Evolutionary conservation across 1,140 invertebrate species (phyloP), one percentile per base, ranked within the genome.

Genomic region (Habropoda laboriosa): DNA sequence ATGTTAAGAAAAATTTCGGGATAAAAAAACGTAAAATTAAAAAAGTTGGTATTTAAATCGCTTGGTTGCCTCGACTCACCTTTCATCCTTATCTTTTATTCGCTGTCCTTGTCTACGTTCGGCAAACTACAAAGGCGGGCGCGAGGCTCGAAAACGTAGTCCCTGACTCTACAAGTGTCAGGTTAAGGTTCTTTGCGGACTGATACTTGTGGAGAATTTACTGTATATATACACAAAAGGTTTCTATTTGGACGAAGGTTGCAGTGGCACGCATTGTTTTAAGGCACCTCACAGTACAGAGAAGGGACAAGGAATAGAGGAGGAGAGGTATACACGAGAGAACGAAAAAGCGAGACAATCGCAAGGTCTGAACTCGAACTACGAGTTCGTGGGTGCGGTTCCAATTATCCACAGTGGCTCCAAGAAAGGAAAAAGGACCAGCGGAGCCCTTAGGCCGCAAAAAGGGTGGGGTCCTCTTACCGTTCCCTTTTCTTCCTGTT

Each of bases 371-470:
- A 57, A 45, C 45, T 32, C 51, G 68, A 57, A 71, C 35, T 21
- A 58, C 55, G 35, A 58, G 60, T 68, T 77, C n/a, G 72, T 85
- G 82, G 83, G 67, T 84, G 82, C 63, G 79, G 72, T 66, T 45
- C 82, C 82, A 85, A 85, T 85, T 85, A 85, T 84, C 82, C 57
- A 85, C 72, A 85, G 82, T 85, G 83, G 83, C 82, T 85, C 78
- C 77, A 24, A 60, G 80, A 66, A 78, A 81, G 55, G 79, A 81
- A 75, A 80, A 79, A 87, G 57, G 68, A 71, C 30, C 64, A 79
- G 5, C 10, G 66, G 12, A 49, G 84, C 53, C 75, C 66, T 47
- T 63, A 72, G 71, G 74, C 74, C 53, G 80, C 66, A 74, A 68
- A 82, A 82, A 82, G 66, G 80, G 76, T 61, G 63, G 58, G 40